Percentiles rank a stretch among this genome's conserved stretches.
Conservation (phyloP, 2,888 invertebrate species). For the Drosophila macrospina region DNA sequence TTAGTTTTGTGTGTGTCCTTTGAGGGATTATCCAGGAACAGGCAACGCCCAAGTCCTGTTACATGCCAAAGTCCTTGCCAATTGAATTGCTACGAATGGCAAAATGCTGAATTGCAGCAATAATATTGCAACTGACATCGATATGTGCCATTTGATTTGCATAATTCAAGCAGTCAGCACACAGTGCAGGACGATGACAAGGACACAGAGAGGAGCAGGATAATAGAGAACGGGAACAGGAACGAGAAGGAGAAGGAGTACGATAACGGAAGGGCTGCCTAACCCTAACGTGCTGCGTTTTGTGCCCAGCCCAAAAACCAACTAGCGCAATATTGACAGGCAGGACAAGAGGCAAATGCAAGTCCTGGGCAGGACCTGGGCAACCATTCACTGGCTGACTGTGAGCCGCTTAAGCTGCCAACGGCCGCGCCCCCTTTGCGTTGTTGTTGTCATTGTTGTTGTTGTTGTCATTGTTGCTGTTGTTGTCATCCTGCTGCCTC, state of each 20-base stretch:
- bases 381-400: conserved; percentile 23
- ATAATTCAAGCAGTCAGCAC: conserved; percentile 64
- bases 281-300: conserved; percentile 48
- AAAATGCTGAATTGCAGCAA: conserved; percentile 77
- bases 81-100: conserved; percentile 58
- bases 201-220: too few relatives aligned
- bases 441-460: too few relatives aligned
- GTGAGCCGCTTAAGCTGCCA: conserved; percentile 71
- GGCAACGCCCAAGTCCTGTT: conserved; percentile 53
- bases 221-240: neutral
- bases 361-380: conserved; percentile 27
- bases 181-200: conserved; percentile 18
- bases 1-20: conserved; percentile 41
- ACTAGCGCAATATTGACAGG: conserved; percentile 68
- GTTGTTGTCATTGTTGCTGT: conserved; percentile 22
- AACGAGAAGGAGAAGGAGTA: neutral
- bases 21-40: conserved; percentile 36
- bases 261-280: conserved; percentile 3
- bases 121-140: conserved; percentile 78
- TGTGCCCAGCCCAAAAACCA: conserved; percentile 47
- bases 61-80: conserved; percentile 16
- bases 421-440: conserved; percentile 51
- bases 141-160: conserved; percentile 80
- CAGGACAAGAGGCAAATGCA: conserved; percentile 23
- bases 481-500: conserved; percentile 5